Evolutionary conservation across 2,888 invertebrate genomes (phyloP), one percentile per base, ranked within the genome.

Genomic region (Atrina japonica): DNA sequence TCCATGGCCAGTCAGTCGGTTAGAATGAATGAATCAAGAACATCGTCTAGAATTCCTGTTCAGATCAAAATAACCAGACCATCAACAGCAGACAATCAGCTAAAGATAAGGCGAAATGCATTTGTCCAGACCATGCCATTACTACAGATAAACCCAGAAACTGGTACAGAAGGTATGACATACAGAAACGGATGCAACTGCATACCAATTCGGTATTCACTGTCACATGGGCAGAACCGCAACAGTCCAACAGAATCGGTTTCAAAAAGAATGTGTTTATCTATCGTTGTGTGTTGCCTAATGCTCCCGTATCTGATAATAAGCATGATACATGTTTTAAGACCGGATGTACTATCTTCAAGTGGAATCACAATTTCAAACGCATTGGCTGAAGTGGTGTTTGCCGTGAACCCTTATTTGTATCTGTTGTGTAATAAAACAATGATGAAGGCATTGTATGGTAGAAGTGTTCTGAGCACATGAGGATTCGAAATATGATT

Each of bases 31-130:
- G 35, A 35, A 35, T 35, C 35, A 7, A 29, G 56, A 18, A 56
- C 35, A 29, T 40, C 35, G 40, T 40, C 56, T 14, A 40, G 40
- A 1, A 23, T 56, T 35, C 61, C 47, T 11, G 61, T 61, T 3
- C 49, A 61, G 49, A 61, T 61, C 29, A 61, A 61, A 43, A 61
- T 61, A 18, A 61, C 49, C 21, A 45, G 61, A 27, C 61, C 61
- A 14, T 61, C 61, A 21, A 61, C 61, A 0, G 61, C 41, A 14
- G 41, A 29, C 2, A 61, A 61, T 61, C 61, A 61, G 49, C 27
- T 61, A 14, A 49, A 29, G 18, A 21, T 49, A n/a, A 25, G 61
- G 21, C 27, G 61, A 35, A 30, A 61, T 43, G 61, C 43, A 11
- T 21, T 61, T 30, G 47, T 43, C n/a, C 30, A 61, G 21, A 49